Base-by-base conservation (phyloP, 2,888 invertebrate species). In the Lottia gigantea region DNA sequence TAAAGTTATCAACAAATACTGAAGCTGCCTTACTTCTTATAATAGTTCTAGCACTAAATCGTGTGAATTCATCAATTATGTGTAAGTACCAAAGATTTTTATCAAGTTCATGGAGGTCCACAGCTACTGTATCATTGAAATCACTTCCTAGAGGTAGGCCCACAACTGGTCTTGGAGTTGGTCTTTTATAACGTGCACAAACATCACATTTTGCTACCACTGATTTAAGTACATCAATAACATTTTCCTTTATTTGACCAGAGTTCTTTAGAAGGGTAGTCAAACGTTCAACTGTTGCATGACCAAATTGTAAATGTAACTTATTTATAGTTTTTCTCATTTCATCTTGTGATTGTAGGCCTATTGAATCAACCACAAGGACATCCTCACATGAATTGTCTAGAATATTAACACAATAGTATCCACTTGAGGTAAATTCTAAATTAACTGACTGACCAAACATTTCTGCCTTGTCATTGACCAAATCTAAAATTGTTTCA, bases 341-440 rank as follows among this genome's bases (percentile, higher is more conserved):
- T 16, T 68, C 68, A 62, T 66, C 66, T 61, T 61, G 40, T 67
- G 64, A 63, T 25, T 11, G n/a, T 61, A 16, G 3, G 31, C 25
- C 31, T 25, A 14, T n/a, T 12, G 25, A 12, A 46, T 61, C 45
- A 46, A 63, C 26, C 16, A 68, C 19, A 16, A 67, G 45, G 19
- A 67, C 45, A 25, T 71, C 62, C 8, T 62, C 68, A n/a, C 45
- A 8, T 4, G 14, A 14, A 14, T 71, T 15, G 12, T 62, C 61
- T 16, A 15, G 14, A 11, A 68, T 66, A 45, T 68, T 64, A 0
- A 74, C 49, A 64, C 74, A 74, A 45, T 72, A 72, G 23, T 74
- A 72, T 46, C 74, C 74, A 67, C 47, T 47, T 11, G 74, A 74
- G 6, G 74, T 72, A 16, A 61, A 65, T 16, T 72, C 47, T 14